Evolutionary conservation across 2,888 invertebrate genomes (phyloP).

Genomic region (Cryptophagus acutangulus): DNA sequence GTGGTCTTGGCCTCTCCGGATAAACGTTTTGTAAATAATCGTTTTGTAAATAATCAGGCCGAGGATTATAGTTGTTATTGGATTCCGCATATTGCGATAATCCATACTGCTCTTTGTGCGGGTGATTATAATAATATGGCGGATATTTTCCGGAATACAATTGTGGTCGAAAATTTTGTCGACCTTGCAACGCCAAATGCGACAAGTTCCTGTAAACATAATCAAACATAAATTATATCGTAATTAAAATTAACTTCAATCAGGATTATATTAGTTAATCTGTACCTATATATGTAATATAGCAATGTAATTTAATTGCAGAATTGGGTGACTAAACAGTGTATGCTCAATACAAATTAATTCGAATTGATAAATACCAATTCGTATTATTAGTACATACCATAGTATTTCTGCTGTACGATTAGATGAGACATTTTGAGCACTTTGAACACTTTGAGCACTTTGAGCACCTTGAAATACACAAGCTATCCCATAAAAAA

Average conservation of each 20-base stretch:
- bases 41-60: constrained; percentile 13
- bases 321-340: background rate
- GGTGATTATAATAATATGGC: constrained; percentile 14
- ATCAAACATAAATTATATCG: too few species aligned
- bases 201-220: constrained; percentile 24
- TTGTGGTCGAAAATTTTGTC: constrained; percentile 18
- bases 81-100: background rate
- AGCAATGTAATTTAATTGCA: background rate
- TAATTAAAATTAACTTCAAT: background rate
- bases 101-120: background rate
- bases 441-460: too few species aligned
- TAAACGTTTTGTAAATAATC: constrained; percentile 7
- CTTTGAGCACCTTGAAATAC: too few species aligned
- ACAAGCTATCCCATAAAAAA: too few species aligned
- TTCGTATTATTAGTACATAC: constrained; percentile 15
- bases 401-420: constrained; percentile 20
- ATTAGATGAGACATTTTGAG: too few species aligned
- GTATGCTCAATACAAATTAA: too few species aligned
- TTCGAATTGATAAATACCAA: background rate
- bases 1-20: constrained; percentile 7
- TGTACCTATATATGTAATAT: background rate
- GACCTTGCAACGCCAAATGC: constrained; percentile 22
- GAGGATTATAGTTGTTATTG: constrained; percentile 7
- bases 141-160: constrained; percentile 11
- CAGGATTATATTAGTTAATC: background rate